phyloP scores from a whole-genome alignment of 2,888 invertebrate genomes.

The Uropetala carovei region DNA sequence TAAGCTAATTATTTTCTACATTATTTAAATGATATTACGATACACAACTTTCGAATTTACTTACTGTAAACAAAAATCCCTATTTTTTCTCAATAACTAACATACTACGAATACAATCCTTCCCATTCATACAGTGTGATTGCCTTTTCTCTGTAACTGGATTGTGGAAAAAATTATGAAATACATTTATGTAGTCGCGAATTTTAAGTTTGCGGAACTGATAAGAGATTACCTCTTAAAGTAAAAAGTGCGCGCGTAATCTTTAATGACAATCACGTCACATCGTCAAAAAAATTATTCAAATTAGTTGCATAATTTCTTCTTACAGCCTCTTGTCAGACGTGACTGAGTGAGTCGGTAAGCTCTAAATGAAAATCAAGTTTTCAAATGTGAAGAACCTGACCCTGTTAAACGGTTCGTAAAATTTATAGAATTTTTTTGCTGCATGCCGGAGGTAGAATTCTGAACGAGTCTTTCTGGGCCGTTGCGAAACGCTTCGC shows the following conservation, averaged over 20 bases:
- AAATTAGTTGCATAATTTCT: not conserved
- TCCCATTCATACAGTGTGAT: too few species aligned
- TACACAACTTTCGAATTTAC: too few species aligned
- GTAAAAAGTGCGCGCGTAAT: not conserved
- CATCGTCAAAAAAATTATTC: not conserved
- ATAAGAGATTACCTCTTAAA: not conserved
- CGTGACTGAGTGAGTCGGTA: not conserved
- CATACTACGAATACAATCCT: too few species aligned
- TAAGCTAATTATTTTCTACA: too few species aligned
- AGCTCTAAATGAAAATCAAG: slow-evolving; percentile 10
- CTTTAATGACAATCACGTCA: not conserved
- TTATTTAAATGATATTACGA: too few species aligned
- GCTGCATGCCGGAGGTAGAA: not conserved
- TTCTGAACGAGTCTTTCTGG: slow-evolving; percentile 14
- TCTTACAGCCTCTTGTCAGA: slow-evolving; percentile 14
- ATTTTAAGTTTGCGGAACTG: not conserved
- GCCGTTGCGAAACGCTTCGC: slow-evolving; percentile 22
- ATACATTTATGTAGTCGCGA: not conserved
- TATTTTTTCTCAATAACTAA: too few species aligned
- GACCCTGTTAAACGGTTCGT: slow-evolving; percentile 30
- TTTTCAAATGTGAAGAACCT: slow-evolving; percentile 31
- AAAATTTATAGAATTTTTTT: slow-evolving; percentile 33
- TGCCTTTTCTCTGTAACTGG: too few species aligned
- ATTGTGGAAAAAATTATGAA: too few species aligned
- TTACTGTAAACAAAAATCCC: too few species aligned